phyloP scores from a whole-genome alignment of 2,113 vertebrate species.

The Oncorhynchus keta region DNA sequence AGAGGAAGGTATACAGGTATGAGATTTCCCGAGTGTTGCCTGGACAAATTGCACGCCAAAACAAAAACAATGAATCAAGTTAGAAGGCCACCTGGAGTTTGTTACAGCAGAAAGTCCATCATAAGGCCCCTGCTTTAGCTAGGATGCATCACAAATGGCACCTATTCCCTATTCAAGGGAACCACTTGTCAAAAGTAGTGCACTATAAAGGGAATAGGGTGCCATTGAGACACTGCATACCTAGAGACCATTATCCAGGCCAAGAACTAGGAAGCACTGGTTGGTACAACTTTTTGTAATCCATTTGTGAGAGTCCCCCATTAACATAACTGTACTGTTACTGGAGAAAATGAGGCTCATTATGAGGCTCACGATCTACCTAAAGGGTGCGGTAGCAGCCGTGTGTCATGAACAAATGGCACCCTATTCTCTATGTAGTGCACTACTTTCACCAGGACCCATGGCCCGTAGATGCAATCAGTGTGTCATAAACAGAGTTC shows the following conservation, averaged over 20 bases:
- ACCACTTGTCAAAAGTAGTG: too few relatives aligned
- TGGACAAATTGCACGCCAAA: slow-evolving; percentile 61
- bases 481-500: too few relatives aligned
- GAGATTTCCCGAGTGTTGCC: slow-evolving; percentile 58
- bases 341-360: slow-evolving; percentile 58
- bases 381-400: slow-evolving; percentile 39
- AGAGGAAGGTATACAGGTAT: slow-evolving; percentile 19
- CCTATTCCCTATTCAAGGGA: too few relatives aligned
- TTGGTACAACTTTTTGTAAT: slow-evolving; percentile 44
- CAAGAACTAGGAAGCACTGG: slow-evolving; percentile 26
- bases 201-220: too few relatives aligned
- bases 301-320: slow-evolving; percentile 57
- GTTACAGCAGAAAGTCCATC: slow-evolving; percentile 52
- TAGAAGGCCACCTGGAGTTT: slow-evolving; percentile 66
- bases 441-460: too few relatives aligned
- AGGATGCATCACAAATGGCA: slow-evolving; percentile 4
- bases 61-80: slow-evolving; percentile 68
- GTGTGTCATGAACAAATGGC: slow-evolving; percentile 48
- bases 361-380: slow-evolving; percentile 55
- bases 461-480: too few relatives aligned
- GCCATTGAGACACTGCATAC: too few relatives aligned
- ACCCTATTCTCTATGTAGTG: too few relatives aligned
- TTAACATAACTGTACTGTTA: slow-evolving; percentile 52
- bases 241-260: slow-evolving; percentile 58
- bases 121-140: slow-evolving; percentile 12